Evolutionary conservation across 2,888 invertebrate species (phyloP), one percentile per base, ranked within the genome.

Genomic region (Notodonta ziczac): DNA sequence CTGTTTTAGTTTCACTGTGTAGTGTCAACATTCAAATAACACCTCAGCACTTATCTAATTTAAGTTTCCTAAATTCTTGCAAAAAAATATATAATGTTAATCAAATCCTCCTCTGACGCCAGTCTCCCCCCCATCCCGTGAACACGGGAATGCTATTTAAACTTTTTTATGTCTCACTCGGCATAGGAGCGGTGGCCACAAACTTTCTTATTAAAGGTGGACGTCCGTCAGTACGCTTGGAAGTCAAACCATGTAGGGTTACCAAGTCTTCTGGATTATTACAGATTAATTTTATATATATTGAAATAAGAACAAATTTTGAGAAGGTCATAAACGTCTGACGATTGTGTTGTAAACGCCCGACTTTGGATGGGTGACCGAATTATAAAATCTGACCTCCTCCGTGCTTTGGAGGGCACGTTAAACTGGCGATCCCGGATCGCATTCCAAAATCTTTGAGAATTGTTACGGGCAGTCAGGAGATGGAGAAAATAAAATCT

Each of bases 171-270:
- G 71, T 76, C 80, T 70, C 71, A 76, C 67, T 72, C 62, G 59
- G 51, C 68, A 70, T 75, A 76, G 76, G 78, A 81, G 84, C 81
- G 76, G 76, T 81, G 81, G 67, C 71, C 70, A 69, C 73, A 78
- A 89, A 90, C 87, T 90, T 89, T 84, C 83, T 87, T 87, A 88
- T 89, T 86, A 87, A 86, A 82, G 79, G 83, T 82, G 85, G 85
- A 83, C 80, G 74, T 76, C 77, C 80, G 69, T 78, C 81, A 81
- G 81, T 79, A 82, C 82, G 62, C 60, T 60, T 44, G 62, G 63
- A 58, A 56, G 56, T 16, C 56, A 44, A 42, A 56, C 13, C 40
- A 40, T 44, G 24, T 63, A 75, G 75, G 75, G 75, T 65, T 55
- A 56, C 63, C 70, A 67, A 9, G 51, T 8, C 9, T 24, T 51